A percentile compares a stretch with the other conserved stretches of the same genome.
phyloP scores from a whole-genome alignment of 2,797 vertebrate genomes.

The Diplodus sargus region DNA sequence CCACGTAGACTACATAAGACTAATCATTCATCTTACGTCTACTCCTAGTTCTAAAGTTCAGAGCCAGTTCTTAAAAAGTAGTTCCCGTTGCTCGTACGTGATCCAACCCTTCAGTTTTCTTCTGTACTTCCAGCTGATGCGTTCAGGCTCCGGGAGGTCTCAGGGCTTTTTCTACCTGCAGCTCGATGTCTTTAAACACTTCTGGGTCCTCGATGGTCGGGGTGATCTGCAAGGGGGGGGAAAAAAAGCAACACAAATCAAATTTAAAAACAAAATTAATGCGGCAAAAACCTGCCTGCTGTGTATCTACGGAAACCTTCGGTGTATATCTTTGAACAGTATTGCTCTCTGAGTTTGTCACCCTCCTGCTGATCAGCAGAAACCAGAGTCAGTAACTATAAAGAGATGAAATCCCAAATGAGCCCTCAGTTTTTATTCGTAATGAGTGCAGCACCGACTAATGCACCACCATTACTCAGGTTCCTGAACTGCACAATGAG shows the following conservation, averaged over 20 bases:
- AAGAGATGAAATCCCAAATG: slow-evolving; percentile 21
- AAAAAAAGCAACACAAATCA: neutral
- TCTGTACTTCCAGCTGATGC: neutral
- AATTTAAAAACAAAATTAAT: neutral
- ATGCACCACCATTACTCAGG: slow-evolving; percentile 24
- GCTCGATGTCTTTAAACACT: slow-evolving; percentile 91
- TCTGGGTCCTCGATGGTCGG: slow-evolving; percentile 95
- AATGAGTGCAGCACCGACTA: slow-evolving; percentile 19
- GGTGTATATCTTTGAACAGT: slow-evolving; percentile 5
- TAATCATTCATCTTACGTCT: neutral
- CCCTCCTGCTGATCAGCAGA: slow-evolving; percentile 29
- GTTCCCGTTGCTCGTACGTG: neutral
- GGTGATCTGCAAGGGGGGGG: slow-evolving; percentile 82
- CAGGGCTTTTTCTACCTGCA: slow-evolving; percentile 76
- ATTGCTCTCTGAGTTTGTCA: slow-evolving; percentile 10
- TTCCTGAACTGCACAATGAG: slow-evolving; percentile 5
- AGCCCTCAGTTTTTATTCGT: slow-evolving; percentile 10
- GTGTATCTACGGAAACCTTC: neutral
- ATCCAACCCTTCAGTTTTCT: neutral
- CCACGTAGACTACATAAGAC: neutral
- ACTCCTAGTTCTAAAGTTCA: neutral
- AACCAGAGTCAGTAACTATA: slow-evolving; percentile 7
- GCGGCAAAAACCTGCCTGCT: no score
- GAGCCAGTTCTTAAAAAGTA: neutral
- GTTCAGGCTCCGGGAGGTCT: slow-evolving; percentile 54